These are phyloP conservation scores for Megaceryle maxima DNA, from an alignment of 2,113 vertebrate species.

Conservation along the genomic window DNA sequence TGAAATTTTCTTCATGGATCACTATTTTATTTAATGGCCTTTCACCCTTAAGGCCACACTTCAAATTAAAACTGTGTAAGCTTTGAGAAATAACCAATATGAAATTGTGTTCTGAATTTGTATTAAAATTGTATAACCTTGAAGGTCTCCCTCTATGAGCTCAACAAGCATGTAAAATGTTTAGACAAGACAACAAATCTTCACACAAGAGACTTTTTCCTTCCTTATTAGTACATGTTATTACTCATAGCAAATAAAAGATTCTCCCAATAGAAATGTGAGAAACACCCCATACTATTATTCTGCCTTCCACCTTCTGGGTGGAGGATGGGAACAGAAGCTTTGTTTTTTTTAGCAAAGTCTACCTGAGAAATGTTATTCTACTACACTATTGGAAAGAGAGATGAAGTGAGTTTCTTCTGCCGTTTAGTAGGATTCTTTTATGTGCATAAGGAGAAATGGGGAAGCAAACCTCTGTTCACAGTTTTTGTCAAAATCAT, in stretches of 20 bases:
- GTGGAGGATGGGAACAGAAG: neutral
- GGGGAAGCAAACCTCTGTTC: neutral
- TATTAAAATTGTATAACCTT: conserved; percentile 16
- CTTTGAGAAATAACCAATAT: conserved; percentile 56
- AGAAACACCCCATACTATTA: neutral
- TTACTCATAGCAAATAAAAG: neutral
- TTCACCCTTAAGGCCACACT: conserved; percentile 48
- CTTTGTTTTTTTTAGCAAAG: neutral
- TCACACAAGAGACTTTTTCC: neutral
- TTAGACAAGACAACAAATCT: neutral
- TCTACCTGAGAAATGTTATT: neutral
- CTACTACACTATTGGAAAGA: neutral
- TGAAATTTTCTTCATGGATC: conserved; percentile 64
- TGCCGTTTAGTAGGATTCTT: neutral
- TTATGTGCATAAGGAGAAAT: neutral
- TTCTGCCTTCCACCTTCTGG: neutral
- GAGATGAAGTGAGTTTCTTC: neutral
- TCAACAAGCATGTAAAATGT: neutral
- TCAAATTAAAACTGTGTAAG: conserved; percentile 59
- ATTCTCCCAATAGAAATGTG: neutral
- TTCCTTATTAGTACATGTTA: neutral
- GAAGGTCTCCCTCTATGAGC: neutral
- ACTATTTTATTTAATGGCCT: conserved; percentile 61
- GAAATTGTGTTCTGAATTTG: conserved; percentile 57
- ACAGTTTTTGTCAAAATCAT: neutral